A percentile compares a stretch with the other conserved stretches of the same genome.
These are phyloP conservation scores for Mesembrinibis cayennensis DNA, from an alignment of 2,113 vertebrate genomes.

Conservation along the genomic window DNA sequence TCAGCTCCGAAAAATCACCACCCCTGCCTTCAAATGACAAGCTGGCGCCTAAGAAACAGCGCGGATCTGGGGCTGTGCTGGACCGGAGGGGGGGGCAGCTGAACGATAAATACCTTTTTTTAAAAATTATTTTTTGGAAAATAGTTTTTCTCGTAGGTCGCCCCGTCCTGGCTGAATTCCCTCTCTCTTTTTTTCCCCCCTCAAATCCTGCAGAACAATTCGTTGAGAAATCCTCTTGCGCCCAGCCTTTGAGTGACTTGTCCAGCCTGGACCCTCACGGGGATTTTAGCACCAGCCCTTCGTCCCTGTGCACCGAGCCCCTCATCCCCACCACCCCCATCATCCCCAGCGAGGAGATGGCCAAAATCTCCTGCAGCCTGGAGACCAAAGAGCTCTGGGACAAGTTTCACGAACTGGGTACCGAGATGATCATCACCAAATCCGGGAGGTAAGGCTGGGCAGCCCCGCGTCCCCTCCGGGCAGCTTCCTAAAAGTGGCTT, in stretches of 20 bases:
- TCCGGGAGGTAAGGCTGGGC: constrained; percentile 86
- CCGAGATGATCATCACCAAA: constrained; percentile 99
- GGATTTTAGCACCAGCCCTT: constrained; percentile 80
- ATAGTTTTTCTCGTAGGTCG: not conserved
- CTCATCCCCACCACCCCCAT: constrained; percentile 92
- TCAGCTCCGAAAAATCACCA: not conserved
- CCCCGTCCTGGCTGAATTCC: not conserved
- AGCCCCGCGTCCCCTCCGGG: no score
- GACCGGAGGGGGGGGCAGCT: no score
- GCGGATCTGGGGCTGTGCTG: not conserved
- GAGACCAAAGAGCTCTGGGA: constrained; percentile 99
- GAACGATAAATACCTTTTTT: not conserved
- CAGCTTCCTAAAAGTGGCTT: not conserved
- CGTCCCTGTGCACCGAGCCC: constrained; percentile 89
- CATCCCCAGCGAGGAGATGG: constrained; percentile 96
- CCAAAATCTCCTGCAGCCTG: constrained; percentile 93
- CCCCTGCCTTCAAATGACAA: not conserved
- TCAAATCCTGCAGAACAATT: constrained; percentile 85
- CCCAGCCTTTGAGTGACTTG: constrained; percentile 84
- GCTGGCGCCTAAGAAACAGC: not conserved
- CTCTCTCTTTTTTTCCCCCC: not conserved
- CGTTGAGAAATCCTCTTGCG: constrained; percentile 93
- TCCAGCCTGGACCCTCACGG: constrained; percentile 83
- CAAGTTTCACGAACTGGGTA: constrained; percentile 97
- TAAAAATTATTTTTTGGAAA: no score